These are phyloP conservation scores for Caretta caretta DNA, from an alignment of 2,113 vertebrate genomes.

Conservation along the genomic window DNA sequence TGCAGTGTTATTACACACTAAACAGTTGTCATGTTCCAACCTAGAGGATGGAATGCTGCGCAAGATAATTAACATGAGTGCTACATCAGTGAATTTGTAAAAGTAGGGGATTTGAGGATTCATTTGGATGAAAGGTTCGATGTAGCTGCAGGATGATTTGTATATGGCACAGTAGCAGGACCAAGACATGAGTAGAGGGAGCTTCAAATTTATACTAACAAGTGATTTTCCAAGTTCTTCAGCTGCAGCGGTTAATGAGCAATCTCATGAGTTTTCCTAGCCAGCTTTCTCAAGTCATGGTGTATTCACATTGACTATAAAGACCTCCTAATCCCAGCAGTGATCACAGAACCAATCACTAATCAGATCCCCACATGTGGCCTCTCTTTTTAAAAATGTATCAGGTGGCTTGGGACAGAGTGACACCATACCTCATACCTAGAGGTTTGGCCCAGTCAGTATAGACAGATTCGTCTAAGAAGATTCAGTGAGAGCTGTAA, in stretches of 20 bases:
- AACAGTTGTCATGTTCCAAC: neutral
- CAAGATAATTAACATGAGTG: neutral
- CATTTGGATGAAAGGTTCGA: neutral
- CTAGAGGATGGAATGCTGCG: neutral
- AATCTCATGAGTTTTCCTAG: neutral
- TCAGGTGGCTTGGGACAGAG: neutral
- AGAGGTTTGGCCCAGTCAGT: fast-evolving
- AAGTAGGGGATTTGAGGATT: neutral
- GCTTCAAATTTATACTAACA: neutral
- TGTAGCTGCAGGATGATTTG: neutral
- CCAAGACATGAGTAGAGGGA: neutral
- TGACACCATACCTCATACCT: neutral
- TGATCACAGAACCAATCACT: neutral
- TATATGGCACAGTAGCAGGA: neutral
- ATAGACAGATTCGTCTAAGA: neutral
- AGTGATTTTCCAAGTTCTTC: neutral
- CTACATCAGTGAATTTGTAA: neutral
- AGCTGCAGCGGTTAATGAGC: neutral
- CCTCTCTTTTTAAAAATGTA: neutral
- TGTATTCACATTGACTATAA: neutral
- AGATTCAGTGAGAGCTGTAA: neutral
- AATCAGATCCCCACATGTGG: neutral
- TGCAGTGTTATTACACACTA: neutral
- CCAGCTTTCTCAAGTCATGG: neutral
- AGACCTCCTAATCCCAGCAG: neutral